Evolutionary conservation across 2,797 vertebrate genomes (phyloP).

Genomic region (Pampus argenteus): DNA sequence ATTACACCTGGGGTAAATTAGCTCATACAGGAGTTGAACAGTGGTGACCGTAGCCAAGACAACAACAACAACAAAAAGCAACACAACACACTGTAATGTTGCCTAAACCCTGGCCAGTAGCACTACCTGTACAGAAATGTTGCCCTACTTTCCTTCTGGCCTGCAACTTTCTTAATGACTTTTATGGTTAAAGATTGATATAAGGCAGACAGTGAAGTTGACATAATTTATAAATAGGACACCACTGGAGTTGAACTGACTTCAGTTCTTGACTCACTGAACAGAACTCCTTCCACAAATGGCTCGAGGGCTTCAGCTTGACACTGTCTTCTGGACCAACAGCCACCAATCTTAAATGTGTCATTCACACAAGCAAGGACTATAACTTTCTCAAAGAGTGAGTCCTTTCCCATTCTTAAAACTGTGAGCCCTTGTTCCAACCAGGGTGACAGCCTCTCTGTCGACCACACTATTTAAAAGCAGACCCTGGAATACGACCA

Average conservation of each 20-base stretch:
- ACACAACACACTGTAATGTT: too few relatives aligned
- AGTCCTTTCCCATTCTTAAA: conserved; percentile 31
- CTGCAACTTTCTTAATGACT: too few relatives aligned
- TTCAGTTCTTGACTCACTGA: conserved; percentile 17
- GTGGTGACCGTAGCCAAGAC: too few relatives aligned
- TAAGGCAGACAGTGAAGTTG: too few relatives aligned
- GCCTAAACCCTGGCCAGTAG: too few relatives aligned
- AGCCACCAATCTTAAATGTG: conserved; percentile 44
- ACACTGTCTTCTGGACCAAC: conserved; percentile 33
- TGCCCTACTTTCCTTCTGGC: too few relatives aligned
- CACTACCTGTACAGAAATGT: too few relatives aligned
- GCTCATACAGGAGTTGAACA: too few relatives aligned
- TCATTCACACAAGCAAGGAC: conserved; percentile 38
- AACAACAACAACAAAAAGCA: too few relatives aligned
- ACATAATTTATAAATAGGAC: too few relatives aligned
- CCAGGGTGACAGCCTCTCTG: background rate
- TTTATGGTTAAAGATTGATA: too few relatives aligned
- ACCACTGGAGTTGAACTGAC: conserved; percentile 32
- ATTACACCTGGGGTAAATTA: conserved; percentile 48
- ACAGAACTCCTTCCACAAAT: conserved; percentile 16
- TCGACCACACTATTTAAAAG: conserved; percentile 5
- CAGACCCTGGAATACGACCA: background rate
- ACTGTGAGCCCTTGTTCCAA: conserved; percentile 12
- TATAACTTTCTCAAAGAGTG: conserved; percentile 23
- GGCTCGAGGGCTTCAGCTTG: background rate